These are phyloP conservation scores for Bombus waltoni DNA, from an alignment of 1,140 invertebrate genomes.

Conservation along the genomic window DNA sequence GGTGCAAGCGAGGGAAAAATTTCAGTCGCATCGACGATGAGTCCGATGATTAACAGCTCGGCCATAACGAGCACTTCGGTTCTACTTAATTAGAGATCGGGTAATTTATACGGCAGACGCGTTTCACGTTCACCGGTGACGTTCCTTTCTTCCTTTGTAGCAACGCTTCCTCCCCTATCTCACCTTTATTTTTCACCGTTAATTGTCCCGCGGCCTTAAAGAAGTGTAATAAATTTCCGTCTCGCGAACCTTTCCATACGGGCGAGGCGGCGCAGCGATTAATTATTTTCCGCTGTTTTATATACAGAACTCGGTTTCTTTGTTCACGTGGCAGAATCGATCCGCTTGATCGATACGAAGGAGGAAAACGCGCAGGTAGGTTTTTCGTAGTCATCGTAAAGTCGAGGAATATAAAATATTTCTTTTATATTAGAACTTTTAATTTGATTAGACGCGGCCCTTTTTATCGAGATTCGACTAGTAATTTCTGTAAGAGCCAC, in stretches of 20 bases:
- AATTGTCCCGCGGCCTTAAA: constrained; percentile 46
- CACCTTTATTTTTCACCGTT: constrained; percentile 42
- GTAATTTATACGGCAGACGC: constrained; percentile 65
- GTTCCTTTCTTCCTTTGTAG: constrained; percentile 34
- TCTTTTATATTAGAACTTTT: constrained; percentile 14
- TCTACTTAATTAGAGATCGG: constrained; percentile 67
- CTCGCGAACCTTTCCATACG: background rate
- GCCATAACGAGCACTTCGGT: constrained; percentile 59
- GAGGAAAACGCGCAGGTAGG: background rate
- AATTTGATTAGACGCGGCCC: background rate
- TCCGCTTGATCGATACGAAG: background rate
- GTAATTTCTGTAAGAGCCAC: constrained; percentile 61
- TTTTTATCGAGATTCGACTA: constrained; percentile 38
- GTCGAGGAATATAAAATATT: background rate
- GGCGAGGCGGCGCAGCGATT: background rate
- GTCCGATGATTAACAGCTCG: constrained; percentile 61
- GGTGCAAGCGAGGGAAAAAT: constrained; percentile 52
- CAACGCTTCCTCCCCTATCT: background rate
- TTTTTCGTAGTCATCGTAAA: background rate
- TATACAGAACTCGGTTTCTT: background rate
- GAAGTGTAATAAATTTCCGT: constrained; percentile 38
- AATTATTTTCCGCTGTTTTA: constrained; percentile 30
- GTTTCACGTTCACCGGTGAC: constrained; percentile 31
- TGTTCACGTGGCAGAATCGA: background rate
- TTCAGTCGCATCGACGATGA: constrained; percentile 29